Base-by-base conservation (phyloP, 1,140 invertebrate genomes). In the Riptortus pedestris region DNA sequence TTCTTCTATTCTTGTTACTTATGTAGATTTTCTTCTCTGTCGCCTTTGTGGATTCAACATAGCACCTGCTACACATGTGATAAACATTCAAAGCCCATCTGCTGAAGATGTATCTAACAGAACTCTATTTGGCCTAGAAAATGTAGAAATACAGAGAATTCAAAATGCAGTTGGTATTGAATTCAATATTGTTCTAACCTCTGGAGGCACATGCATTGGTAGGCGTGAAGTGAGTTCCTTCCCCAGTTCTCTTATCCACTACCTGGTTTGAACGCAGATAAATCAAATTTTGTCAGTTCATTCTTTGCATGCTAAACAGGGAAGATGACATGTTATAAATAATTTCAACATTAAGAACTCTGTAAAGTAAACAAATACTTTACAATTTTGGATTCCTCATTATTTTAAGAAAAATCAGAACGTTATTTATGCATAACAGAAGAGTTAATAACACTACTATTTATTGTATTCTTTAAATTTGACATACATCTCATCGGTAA, bases 1-100 rank as follows among this genome's bases (percentile, higher is more conserved):
- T 47, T 18, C 9, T 9, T 47, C 22, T 38, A 38, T 38, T 38
- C 7, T 20, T 47, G 18, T 45, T n/a, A n/a, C 43, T 11, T 62
- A 60, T 67, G 45, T 57, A 67, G 69, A 70, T 63, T 70, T 65
- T 51, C 16, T 70, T 22, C 60, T 70, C 12, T 70, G 69, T 29
- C 65, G 69, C 22, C 33, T 47, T 20, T 70, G 69, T 55, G 69
- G 69, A 12, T 58, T 31, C 31, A 68, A 70, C 60, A 38, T 70
- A 26, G 65, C 67, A 20, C 63, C 69, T 22, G 65, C 64, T 16
- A 45, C 61, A 28, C 55, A 55, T 24, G 33, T 70, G 22, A 65
- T 60, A 20, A 66, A 65, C 47, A 28, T 68, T 57, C 20, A 38
- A 26, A 65, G 63, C 33, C 69, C 69, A 4, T 58, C 67, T 31